phyloP scores from a whole-genome alignment of 2,113 vertebrate genomes.

The Sebastes schlegelii region DNA sequence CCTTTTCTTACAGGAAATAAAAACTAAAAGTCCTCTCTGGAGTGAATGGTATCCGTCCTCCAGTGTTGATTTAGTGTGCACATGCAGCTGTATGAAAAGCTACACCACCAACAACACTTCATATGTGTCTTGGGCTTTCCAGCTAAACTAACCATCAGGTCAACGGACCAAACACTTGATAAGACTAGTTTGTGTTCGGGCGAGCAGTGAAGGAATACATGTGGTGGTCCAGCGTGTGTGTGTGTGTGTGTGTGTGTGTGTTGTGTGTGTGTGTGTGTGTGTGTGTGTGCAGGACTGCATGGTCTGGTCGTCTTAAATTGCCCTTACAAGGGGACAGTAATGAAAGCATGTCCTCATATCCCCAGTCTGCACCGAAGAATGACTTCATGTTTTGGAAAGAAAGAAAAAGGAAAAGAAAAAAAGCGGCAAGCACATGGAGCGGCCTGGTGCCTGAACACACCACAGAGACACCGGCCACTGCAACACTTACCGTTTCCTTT shows the following conservation, averaged over 20 bases:
- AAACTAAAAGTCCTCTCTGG: neutral
- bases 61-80: too few species aligned
- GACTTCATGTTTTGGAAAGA: slow-evolving; percentile 59
- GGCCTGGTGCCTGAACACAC: too few species aligned
- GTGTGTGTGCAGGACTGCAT: neutral
- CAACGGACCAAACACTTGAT: too few species aligned
- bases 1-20: neutral
- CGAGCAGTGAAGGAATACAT: too few species aligned
- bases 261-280: neutral
- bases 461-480: too few species aligned
- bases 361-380: slow-evolving; percentile 33
- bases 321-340: slow-evolving; percentile 52
- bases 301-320: slow-evolving; percentile 48
- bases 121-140: too few species aligned
- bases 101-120: too few species aligned
- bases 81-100: too few species aligned
- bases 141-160: too few species aligned
- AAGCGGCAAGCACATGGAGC: neutral
- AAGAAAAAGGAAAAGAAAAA: neutral
- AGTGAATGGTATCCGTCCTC: neutral
- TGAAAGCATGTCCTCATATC: slow-evolving; percentile 28
- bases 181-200: too few species aligned
- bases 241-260: neutral
- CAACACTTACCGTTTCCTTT: too few species aligned
- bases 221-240: neutral